Evolutionary conservation across 64 coral and sea anemone genomes (phyloP).

Genomic region (Stichodactyla helianthus): DNA sequence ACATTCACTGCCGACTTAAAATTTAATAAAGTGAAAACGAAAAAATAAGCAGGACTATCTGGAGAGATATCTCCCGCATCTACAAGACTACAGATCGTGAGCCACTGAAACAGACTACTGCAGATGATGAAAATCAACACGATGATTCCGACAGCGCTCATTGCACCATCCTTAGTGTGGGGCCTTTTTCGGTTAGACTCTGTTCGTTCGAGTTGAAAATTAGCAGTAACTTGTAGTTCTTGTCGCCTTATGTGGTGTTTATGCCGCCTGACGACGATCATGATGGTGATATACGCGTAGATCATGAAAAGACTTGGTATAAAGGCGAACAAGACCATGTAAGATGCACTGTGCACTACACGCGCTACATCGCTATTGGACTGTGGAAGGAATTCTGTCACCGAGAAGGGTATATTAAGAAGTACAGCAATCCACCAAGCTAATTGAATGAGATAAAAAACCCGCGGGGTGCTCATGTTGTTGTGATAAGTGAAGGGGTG

Average conservation of each 20-base stretch:
- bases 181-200: background rate
- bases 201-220: background rate
- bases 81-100: background rate
- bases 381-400: background rate
- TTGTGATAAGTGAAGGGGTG: slow-evolving; percentile 9
- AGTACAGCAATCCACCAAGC: background rate
- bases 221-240: background rate
- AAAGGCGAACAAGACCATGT: background rate
- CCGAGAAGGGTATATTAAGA: background rate
- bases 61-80: background rate
- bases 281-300: background rate
- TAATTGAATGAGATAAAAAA: background rate
- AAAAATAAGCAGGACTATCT: background rate
- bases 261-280: background rate
- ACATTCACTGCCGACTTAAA: slow-evolving; percentile 24
- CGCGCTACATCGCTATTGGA: background rate
- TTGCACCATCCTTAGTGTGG: background rate
- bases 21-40: background rate
- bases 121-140: background rate
- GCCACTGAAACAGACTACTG: background rate
- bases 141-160: background rate
- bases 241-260: background rate
- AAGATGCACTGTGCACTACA: background rate
- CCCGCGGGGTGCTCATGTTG: background rate
- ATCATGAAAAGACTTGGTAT: background rate